A percentile compares a stretch with the other conserved stretches of the same genome.
These are phyloP conservation scores for Dascillus cervinus DNA, from an alignment of 2,888 invertebrate genomes.

Conservation along the genomic window DNA sequence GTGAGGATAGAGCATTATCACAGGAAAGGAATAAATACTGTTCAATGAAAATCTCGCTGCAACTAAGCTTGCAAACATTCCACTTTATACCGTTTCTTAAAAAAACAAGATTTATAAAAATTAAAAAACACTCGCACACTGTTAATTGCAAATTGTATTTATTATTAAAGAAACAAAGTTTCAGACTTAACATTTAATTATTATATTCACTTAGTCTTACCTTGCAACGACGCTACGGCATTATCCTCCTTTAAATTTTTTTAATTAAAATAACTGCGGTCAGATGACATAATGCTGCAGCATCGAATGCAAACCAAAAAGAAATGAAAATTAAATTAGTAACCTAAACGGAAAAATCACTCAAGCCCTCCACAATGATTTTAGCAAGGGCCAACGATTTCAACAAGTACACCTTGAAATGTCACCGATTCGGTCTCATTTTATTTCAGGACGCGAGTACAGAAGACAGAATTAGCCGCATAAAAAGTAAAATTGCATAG, in stretches of 20 bases:
- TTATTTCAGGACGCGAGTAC: too few relatives aligned
- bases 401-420: neutral
- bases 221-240: constrained; percentile 13
- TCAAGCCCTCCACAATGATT: constrained; percentile 10
- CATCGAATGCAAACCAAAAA: constrained; percentile 18
- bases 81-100: constrained; percentile 10
- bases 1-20: constrained; percentile 18
- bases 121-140: constrained; percentile 21
- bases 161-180: constrained; percentile 27
- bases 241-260: too few relatives aligned
- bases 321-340: constrained; percentile 17
- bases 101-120: constrained; percentile 14
- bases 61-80: constrained; percentile 11
- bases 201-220: constrained; percentile 14
- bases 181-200: constrained; percentile 26
- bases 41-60: constrained; percentile 6
- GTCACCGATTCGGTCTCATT: too few relatives aligned
- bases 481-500: too few relatives aligned
- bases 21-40: constrained; percentile 26
- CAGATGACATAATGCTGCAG: constrained; percentile 12
- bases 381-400: constrained; percentile 9
- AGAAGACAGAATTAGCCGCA: too few relatives aligned
- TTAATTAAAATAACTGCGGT: too few relatives aligned
- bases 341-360: constrained; percentile 13
- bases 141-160: constrained; percentile 25